phyloP scores from a whole-genome alignment of 1,140 invertebrate genomes.

The Heliconius eleuchia region DNA sequence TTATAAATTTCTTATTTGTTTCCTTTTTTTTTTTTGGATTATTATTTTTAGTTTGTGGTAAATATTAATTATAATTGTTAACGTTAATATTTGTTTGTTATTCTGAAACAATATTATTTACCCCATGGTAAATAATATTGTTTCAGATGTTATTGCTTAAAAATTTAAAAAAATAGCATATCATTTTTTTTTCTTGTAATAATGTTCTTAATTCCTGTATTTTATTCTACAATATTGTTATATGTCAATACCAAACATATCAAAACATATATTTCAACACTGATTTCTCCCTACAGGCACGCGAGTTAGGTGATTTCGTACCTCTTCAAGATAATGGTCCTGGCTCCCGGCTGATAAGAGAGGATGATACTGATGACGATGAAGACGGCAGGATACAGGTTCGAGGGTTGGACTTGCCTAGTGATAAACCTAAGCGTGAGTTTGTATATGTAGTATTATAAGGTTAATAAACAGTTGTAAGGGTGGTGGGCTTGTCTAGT shows the following conservation, averaged over 20 bases:
- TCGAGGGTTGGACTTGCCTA: slow-evolving; percentile 69
- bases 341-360: slow-evolving; percentile 87
- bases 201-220: not conserved
- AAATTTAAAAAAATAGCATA: not conserved
- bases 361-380: slow-evolving; percentile 86
- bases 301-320: slow-evolving; percentile 71
- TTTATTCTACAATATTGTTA: not conserved
- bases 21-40: not conserved
- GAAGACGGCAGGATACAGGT: slow-evolving; percentile 83
- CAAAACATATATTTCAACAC: slow-evolving; percentile 17
- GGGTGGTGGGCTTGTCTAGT: no score
- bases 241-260: slow-evolving; percentile 29
- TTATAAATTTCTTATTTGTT: not conserved
- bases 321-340: slow-evolving; percentile 53
- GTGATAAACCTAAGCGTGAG: slow-evolving; percentile 73
- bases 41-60: not conserved
- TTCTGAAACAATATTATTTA: not conserved
- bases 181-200: not conserved
- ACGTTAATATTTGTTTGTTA: not conserved
- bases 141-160: not conserved
- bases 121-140: not conserved
- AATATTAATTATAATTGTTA: not conserved
- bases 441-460: slow-evolving; percentile 24
- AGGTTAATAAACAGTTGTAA: no score
- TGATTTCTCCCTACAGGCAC: slow-evolving; percentile 58